Conservation (phyloP, 2,888 invertebrate genomes). For the Apamea monoglypha region DNA sequence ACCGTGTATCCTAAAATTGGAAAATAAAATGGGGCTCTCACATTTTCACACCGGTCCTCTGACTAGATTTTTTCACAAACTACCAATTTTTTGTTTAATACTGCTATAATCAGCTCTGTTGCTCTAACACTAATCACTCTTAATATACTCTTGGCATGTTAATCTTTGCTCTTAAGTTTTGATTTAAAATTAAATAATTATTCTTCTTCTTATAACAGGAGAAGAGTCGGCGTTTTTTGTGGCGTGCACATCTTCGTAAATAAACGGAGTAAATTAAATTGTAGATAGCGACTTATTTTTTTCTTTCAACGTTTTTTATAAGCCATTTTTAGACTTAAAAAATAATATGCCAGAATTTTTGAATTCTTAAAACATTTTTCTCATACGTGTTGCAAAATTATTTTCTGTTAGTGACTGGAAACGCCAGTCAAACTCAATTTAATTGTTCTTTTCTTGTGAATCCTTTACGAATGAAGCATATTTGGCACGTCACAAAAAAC, state of each 20-base stretch:
- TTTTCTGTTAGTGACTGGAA: background rate
- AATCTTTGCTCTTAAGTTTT: conserved; percentile 65
- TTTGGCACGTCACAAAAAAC: conserved; percentile 49
- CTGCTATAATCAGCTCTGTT: conserved; percentile 46
- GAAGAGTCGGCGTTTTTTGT: conserved; percentile 67
- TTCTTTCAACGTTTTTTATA: background rate
- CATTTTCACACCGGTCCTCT: conserved; percentile 26
- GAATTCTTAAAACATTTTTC: background rate
- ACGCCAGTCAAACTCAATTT: background rate
- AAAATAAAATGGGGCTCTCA: conserved; percentile 10
- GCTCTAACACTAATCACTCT: conserved; percentile 71
- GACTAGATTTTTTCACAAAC: conserved; percentile 61
- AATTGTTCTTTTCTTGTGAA: background rate
- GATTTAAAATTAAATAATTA: conserved; percentile 66
- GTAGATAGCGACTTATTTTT: no score
- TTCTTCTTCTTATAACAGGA: conserved; percentile 82
- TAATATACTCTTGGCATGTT: conserved; percentile 72
- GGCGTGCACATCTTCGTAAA: background rate
- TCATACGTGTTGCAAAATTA: background rate
- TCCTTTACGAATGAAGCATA: background rate
- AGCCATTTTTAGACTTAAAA: background rate
- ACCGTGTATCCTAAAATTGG: background rate
- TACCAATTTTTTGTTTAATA: conserved; percentile 46
- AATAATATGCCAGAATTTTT: background rate
- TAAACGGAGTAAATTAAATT: background rate